Percentiles rank a stretch among this genome's conserved stretches.
Evolutionary conservation across 2,888 invertebrate species (phyloP).

Genomic region (Eupeodes latifasciatus): DNA sequence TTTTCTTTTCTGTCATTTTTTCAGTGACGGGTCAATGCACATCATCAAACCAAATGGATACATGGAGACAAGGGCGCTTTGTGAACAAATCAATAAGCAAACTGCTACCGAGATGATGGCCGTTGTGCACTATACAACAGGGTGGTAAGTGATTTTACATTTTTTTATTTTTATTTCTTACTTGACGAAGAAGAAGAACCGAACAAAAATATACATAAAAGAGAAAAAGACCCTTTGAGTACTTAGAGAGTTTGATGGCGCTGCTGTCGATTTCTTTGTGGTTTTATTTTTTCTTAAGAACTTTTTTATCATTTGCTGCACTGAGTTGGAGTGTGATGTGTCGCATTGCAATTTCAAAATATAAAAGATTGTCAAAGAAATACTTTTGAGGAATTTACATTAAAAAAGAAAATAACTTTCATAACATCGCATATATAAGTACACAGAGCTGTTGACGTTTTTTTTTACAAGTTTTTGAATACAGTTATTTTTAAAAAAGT

Average conservation of each 20-base stretch:
- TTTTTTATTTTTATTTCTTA: slow-evolving; percentile 24
- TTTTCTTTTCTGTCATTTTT: slow-evolving; percentile 72
- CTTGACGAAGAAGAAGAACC: neutral
- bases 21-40: slow-evolving; percentile 84
- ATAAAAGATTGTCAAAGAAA: slow-evolving; percentile 20
- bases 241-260: neutral
- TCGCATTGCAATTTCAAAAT: neutral
- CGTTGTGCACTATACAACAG: slow-evolving; percentile 89
- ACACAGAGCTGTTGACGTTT: no score
- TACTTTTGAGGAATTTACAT: no score
- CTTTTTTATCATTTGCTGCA: neutral
- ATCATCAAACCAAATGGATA: slow-evolving; percentile 84
- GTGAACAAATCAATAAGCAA: slow-evolving; percentile 84
- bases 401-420: no score
- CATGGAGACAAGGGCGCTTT: slow-evolving; percentile 84
- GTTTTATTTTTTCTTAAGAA: neutral
- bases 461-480: no score
- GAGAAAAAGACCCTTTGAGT: neutral
- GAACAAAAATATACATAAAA: neutral
- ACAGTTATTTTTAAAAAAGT: no score
- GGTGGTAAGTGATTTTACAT: slow-evolving; percentile 86
- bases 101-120: slow-evolving; percentile 86
- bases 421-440: no score
- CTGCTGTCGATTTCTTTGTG: neutral
- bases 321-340: neutral